Conservation (phyloP, 2,113 vertebrate species). For the Phalacrocorax brasilianus region DNA sequence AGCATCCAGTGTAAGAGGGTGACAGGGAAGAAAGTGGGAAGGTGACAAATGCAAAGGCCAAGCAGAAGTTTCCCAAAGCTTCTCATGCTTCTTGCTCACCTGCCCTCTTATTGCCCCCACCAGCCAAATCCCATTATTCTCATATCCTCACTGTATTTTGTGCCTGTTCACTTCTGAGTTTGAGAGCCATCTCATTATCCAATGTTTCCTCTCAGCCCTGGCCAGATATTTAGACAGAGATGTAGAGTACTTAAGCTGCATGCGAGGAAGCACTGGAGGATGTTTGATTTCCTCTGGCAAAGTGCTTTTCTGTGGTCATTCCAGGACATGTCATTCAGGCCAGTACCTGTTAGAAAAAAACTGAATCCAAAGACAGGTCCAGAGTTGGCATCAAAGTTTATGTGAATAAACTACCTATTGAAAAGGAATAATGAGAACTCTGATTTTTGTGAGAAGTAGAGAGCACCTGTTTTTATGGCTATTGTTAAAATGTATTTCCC, state of each 20-base stretch:
- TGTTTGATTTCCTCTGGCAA: background rate
- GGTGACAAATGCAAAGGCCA: background rate
- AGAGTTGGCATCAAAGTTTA: background rate
- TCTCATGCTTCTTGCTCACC: background rate
- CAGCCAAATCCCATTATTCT: background rate
- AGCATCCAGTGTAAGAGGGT: background rate
- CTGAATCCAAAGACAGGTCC: background rate
- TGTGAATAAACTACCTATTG: background rate
- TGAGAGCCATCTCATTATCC: rapidly evolving
- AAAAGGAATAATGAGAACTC: background rate
- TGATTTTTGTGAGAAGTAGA: background rate
- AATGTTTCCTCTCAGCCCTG: background rate
- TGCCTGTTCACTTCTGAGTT: background rate
- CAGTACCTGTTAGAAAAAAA: background rate
- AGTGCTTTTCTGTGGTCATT: background rate
- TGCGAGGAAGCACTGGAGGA: background rate
- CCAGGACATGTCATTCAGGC: background rate
- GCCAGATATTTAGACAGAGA: background rate
- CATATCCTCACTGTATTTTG: background rate
- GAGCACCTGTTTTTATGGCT: background rate
- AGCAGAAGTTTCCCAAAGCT: background rate
- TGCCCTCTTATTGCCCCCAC: background rate
- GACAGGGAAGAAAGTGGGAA: background rate
- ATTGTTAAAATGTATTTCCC: background rate
- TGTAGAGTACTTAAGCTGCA: background rate